Conservation (phyloP, 2,797 vertebrate genomes). For the Malacoraja senta region DNA sequence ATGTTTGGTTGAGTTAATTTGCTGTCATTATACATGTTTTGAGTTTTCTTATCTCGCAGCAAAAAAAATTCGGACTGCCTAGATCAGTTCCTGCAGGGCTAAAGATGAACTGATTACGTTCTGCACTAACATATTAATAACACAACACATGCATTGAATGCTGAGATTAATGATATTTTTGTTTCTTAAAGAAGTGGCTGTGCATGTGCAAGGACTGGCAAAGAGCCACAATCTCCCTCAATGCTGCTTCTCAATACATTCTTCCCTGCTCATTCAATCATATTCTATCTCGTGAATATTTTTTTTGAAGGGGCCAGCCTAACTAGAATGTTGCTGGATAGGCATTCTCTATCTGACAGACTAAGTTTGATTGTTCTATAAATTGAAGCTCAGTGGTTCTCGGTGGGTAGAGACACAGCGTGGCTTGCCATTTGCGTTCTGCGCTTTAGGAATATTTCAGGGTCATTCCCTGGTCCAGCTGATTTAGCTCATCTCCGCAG, state of each 20-base stretch:
- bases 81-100: slow-evolving; percentile 24
- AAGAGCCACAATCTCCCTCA: background rate
- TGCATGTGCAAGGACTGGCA: slow-evolving; percentile 7
- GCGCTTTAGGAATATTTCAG: background rate
- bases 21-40: slow-evolving; percentile 17
- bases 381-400: background rate
- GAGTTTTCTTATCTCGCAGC: background rate
- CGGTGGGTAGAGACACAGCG: background rate
- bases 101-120: slow-evolving; percentile 29
- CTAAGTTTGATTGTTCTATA: background rate
- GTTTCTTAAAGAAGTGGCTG: background rate
- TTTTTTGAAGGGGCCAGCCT: background rate
- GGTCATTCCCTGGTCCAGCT: slow-evolving; percentile 24
- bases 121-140: slow-evolving; percentile 11
- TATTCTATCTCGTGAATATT: background rate
- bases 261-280: background rate
- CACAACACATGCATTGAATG: slow-evolving; percentile 27
- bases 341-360: background rate
- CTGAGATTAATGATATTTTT: slow-evolving; percentile 19
- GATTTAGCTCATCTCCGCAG: background rate
- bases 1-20: slow-evolving; percentile 26
- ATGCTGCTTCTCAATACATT: background rate
- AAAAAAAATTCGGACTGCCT: background rate
- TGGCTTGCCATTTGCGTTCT: background rate
- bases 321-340: background rate